Conservation (phyloP, 2,113 vertebrate genomes). For the Elanus axillaris region DNA sequence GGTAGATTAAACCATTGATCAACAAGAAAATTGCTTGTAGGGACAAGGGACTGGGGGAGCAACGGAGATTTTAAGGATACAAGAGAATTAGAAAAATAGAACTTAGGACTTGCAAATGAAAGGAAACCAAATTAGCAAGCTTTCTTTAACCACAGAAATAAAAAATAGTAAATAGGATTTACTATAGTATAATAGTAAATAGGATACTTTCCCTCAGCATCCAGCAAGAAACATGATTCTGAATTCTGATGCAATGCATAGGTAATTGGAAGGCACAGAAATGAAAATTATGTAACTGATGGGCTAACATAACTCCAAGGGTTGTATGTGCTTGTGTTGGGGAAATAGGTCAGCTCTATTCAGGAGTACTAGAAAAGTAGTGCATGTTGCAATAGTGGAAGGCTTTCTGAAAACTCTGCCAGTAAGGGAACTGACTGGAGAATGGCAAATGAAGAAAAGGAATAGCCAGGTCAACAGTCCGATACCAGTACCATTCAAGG, state of each 20-base stretch:
- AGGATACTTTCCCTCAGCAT: not conserved
- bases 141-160: not conserved
- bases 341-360: not conserved
- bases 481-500: not conserved
- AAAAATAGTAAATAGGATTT: too few relatives aligned
- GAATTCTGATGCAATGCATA: not conserved
- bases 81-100: not conserved
- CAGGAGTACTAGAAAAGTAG: not conserved
- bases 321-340: not conserved
- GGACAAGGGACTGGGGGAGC: accelerated
- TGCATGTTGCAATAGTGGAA: not conserved
- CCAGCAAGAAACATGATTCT: not conserved
- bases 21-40: not conserved
- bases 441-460: not conserved
- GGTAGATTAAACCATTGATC: not conserved
- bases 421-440: not conserved
- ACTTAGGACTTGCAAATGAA: not conserved
- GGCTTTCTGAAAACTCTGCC: not conserved
- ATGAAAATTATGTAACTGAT: not conserved
- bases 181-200: not conserved
- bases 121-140: not conserved
- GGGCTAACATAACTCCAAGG: not conserved
- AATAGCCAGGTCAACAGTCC: not conserved
- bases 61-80: not conserved
- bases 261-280: not conserved